Conservation (phyloP, 2,113 vertebrate genomes). For the Malurus elegans region DNA sequence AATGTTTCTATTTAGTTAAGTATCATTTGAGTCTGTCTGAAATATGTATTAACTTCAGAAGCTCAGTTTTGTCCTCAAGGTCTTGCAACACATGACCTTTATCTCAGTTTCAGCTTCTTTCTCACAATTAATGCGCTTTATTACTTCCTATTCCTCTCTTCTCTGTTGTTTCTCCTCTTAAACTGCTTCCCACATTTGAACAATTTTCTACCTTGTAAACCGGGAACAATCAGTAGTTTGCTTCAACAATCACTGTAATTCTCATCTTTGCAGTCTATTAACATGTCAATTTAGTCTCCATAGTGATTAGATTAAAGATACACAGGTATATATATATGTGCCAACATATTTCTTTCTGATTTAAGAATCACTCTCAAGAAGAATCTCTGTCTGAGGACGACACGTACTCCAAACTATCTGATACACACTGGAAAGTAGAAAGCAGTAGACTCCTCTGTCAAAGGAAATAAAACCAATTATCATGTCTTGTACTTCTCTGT, state of each 20-base stretch:
- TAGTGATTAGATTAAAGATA: background rate
- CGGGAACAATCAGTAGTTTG: background rate
- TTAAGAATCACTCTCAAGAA: background rate
- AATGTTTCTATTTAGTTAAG: background rate
- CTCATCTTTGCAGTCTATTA: background rate
- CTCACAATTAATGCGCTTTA: background rate
- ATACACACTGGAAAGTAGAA: background rate
- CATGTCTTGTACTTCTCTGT: background rate
- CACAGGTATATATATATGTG: fast-evolving
- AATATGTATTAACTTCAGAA: background rate
- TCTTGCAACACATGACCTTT: background rate
- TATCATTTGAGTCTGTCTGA: background rate
- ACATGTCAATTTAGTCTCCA: background rate
- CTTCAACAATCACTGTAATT: background rate
- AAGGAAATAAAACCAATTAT: background rate
- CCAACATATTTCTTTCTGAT: background rate
- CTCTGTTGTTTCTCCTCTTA: background rate
- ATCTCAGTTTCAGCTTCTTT: background rate
- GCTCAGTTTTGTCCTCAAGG: background rate
- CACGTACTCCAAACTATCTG: background rate
- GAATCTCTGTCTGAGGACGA: background rate
- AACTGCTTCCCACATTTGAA: background rate
- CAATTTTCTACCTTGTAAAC: background rate
- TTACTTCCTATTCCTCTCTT: background rate
- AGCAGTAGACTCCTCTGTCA: background rate